Conservation (phyloP, 2,797 vertebrate genomes). For the Pampus argenteus region DNA sequence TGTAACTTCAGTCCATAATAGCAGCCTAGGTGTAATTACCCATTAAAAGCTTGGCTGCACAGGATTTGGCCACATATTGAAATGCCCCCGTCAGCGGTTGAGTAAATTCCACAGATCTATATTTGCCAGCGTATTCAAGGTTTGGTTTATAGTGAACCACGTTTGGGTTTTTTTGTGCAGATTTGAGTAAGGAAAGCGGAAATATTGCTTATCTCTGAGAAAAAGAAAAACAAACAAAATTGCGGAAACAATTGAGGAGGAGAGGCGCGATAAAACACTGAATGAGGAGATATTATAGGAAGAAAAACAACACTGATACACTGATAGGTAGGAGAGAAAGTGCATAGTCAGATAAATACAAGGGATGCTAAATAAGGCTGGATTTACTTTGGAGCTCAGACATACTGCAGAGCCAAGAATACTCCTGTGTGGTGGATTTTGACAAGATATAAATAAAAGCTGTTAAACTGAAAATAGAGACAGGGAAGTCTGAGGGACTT, state of each 20-base stretch:
- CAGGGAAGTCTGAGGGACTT: conserved; percentile 52
- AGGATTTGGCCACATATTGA: conserved; percentile 44
- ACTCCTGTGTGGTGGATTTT: background rate
- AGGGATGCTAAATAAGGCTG: conserved; percentile 1
- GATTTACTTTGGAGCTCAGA: conserved; percentile 13
- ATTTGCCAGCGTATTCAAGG: conserved; percentile 52
- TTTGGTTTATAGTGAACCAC: conserved; percentile 42
- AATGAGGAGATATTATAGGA: background rate
- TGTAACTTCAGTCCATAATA: conserved; percentile 59
- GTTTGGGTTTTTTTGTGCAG: conserved; percentile 23
- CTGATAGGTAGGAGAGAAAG: conserved; percentile 9
- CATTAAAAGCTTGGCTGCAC: conserved; percentile 55
- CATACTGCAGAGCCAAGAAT: background rate
- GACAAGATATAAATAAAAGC: conserved; percentile 45
- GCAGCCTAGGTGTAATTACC: conserved; percentile 64
- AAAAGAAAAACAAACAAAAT: background rate
- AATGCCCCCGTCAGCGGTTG: conserved; percentile 61
- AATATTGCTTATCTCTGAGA: conserved; percentile 7
- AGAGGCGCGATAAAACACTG: background rate
- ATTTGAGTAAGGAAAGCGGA: conserved; percentile 34
- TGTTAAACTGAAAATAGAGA: conserved; percentile 67
- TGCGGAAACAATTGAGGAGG: background rate
- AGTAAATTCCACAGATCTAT: conserved; percentile 60
- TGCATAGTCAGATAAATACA: conserved; percentile 9
- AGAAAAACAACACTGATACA: background rate